Percentiles rank a stretch among this genome's conserved stretches.
Evolutionary conservation across 1,140 invertebrate species (phyloP).

Genomic region (Ceratosolen fusciceps): DNA sequence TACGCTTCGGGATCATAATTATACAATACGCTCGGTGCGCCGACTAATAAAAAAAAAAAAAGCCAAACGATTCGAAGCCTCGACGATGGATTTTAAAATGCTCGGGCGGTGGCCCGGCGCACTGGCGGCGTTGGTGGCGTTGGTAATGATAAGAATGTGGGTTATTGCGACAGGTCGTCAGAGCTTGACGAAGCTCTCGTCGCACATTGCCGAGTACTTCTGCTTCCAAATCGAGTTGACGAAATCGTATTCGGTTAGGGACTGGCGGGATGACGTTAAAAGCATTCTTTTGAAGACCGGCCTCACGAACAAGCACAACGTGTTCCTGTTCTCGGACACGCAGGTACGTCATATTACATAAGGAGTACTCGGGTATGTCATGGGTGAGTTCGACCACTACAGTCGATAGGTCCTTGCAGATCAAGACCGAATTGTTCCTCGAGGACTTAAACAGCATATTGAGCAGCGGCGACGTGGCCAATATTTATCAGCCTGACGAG

Average conservation of each 20-base stretch:
- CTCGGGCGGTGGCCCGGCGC: no score
- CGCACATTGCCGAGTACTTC: conserved; percentile 75
- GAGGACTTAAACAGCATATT: conserved; percentile 81
- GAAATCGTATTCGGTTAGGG: conserved; percentile 68
- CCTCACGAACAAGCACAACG: conserved; percentile 72
- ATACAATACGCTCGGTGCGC: no score
- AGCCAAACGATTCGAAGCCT: no score
- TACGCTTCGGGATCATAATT: no score
- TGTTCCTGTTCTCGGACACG: conserved; percentile 80
- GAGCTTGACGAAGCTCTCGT: conserved; percentile 76
- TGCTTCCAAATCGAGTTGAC: conserved; percentile 75
- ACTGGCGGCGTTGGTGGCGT: no score
- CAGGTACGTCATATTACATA: conserved; percentile 64
- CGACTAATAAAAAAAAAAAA: no score
- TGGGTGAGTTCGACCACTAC: background rate
- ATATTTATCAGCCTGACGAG: conserved; percentile 78
- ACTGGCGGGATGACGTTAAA: conserved; percentile 80
- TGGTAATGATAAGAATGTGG: no score
- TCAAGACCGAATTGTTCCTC: conserved; percentile 78
- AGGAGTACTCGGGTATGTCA: background rate
- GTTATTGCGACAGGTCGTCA: conserved; percentile 73
- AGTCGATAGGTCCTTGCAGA: conserved; percentile 58
- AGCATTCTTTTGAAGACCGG: conserved; percentile 74
- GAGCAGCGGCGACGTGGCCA: conserved; percentile 80
- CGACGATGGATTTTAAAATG: no score